These are phyloP conservation scores for Paralichthys olivaceus DNA, from an alignment of 2,113 vertebrate genomes.

Conservation along the genomic window DNA sequence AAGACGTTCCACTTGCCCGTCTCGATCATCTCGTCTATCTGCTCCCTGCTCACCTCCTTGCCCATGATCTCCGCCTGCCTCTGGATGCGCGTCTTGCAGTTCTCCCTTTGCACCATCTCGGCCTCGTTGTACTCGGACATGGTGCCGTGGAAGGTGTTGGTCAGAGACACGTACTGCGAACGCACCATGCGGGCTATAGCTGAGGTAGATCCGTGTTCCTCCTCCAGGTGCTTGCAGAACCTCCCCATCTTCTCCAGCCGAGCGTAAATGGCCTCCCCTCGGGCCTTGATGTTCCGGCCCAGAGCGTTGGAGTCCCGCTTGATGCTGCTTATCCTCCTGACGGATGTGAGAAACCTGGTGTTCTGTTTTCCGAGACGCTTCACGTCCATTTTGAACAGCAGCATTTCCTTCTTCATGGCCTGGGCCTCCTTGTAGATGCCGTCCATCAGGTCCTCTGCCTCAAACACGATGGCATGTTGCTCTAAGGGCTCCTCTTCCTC, in stretches of 20 bases:
- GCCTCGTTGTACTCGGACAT: conserved; percentile 92
- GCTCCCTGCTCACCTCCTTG: conserved; percentile 88
- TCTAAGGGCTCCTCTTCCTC: conserved; percentile 64
- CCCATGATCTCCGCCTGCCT: conserved; percentile 98
- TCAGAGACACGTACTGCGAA: conserved; percentile 87
- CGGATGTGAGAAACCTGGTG: conserved; percentile 93
- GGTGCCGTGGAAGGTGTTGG: conserved; percentile 85
- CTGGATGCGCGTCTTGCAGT: conserved; percentile 96
- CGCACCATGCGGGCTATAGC: conserved; percentile 87
- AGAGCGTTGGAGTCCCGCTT: conserved; percentile 93
- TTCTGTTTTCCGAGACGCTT: conserved; percentile 93
- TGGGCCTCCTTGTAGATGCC: conserved; percentile 87
- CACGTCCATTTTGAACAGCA: conserved; percentile 86
- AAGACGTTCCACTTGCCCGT: conserved; percentile 96
- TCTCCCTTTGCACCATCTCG: conserved; percentile 92
- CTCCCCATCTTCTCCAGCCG: conserved; percentile 86
- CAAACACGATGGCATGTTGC: conserved; percentile 83
- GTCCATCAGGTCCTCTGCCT: conserved; percentile 88
- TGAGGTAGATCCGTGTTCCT: conserved; percentile 81
- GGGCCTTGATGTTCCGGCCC: conserved; percentile 91
- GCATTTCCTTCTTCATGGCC: conserved; percentile 86
- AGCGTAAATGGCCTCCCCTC: conserved; percentile 88
- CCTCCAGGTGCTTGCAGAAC: conserved; percentile 82
- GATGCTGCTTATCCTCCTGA: conserved; percentile 96
- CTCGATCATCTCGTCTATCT: conserved; percentile 97